Base-by-base conservation (phyloP, 2,888 invertebrate species). In the Watsonalla binaria region DNA sequence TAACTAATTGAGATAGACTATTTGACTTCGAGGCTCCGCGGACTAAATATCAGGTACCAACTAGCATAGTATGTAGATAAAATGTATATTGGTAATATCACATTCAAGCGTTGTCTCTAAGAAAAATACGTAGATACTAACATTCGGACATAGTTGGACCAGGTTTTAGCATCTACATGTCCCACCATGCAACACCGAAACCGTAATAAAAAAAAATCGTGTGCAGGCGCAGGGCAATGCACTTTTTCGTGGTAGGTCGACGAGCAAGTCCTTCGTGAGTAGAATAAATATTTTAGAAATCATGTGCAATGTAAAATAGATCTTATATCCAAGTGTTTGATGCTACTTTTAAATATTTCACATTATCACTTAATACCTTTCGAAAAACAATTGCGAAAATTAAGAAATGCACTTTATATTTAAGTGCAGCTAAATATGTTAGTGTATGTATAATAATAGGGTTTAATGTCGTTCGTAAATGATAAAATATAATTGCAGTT, bases 211-310 rank as follows among this genome's bases (percentile, higher is more conserved):
- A 79, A 72, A 74, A 66, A 63, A 59, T 65, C 60, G 66, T 66
- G 66, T 70, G 65, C 72, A 59, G 56, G 57, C 75, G 62, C 71
- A 69, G 88, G 89, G 84, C 90, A 89, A 84, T 88, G 90, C 80
- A 84, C 90, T 80, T 84, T 80, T 83, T 85, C 77, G 84, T 83
- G 77, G 62, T 66, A 80, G 82, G 81, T 79, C 82, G 77, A 70
- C 78, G 72, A 76, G 68, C 69, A 65, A 70, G 72, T 71, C 73
- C 72, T 72, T 70, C 77, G 80, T 79, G 82, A 74, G 74, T 66
- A 71, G 84, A 81, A 83, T 87, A 71, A 74, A 73, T 82, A 83
- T 79, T 74, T 70, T 65, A 55, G 57, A 11, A 11, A 42, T 8
- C 42, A 33, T 9, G 46, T 15, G 47, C 63, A 61, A 53, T 52